These are phyloP conservation scores for Sminthurinus signatus DNA, from an alignment of 1,140 invertebrate genomes.

Conservation along the genomic window DNA sequence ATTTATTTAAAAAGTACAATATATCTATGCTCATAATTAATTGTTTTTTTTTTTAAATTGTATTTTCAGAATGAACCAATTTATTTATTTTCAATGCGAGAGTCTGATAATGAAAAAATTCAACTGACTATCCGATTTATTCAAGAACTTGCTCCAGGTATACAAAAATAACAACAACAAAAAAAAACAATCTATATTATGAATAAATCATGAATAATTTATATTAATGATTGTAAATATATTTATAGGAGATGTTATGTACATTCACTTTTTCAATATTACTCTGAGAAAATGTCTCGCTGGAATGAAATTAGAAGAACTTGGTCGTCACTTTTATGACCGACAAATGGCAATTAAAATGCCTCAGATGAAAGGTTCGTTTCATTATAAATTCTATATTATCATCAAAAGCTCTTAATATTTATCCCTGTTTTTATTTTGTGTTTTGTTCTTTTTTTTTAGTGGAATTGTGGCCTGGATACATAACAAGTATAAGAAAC, in stretches of 20 bases:
- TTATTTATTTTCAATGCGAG: slow-evolving; percentile 27
- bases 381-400: too few relatives aligned
- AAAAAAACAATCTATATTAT: too few relatives aligned
- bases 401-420: too few relatives aligned
- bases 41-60: slow-evolving; percentile 1
- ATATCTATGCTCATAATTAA: not conserved
- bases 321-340: slow-evolving; percentile 76
- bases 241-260: slow-evolving; percentile 31
- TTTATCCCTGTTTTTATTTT: too few relatives aligned
- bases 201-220: too few relatives aligned
- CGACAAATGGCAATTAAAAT: slow-evolving; percentile 48
- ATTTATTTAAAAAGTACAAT: not conserved
- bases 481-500: slow-evolving; percentile 66
- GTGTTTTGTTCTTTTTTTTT: too few relatives aligned
- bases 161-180: too few relatives aligned
- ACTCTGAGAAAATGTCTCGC: slow-evolving; percentile 40
- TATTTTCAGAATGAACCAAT: slow-evolving; percentile 32
- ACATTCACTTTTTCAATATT: slow-evolving; percentile 42
- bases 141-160: slow-evolving; percentile 21
- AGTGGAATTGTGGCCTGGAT: slow-evolving; percentile 71
- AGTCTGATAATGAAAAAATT: slow-evolving; percentile 30
- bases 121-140: slow-evolving; percentile 32
- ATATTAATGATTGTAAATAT: too few relatives aligned
- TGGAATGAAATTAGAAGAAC: slow-evolving; percentile 39
- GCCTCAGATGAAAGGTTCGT: slow-evolving; percentile 48